phyloP scores from a whole-genome alignment of 2,797 vertebrate genomes.

The Australoheros facetus region DNA sequence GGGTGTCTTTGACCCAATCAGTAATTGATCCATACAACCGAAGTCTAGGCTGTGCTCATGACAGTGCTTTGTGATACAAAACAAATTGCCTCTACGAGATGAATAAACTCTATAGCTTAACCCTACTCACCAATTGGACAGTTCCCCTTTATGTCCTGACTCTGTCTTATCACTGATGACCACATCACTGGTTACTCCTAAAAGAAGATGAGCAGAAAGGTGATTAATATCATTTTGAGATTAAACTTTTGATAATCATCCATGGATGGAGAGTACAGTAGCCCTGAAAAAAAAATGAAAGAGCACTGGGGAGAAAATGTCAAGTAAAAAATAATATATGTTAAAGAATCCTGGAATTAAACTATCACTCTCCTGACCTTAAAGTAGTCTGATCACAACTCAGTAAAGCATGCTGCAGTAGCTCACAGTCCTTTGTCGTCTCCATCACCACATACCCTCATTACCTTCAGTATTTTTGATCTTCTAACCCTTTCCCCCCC shows the following conservation, averaged over 20 bases:
- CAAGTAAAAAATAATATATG: too few relatives aligned
- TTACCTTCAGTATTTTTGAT: too few relatives aligned
- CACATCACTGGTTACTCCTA: constrained; percentile 84
- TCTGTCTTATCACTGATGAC: constrained; percentile 67
- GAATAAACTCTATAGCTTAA: background rate
- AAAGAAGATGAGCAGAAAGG: background rate
- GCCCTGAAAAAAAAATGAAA: background rate
- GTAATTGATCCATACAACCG: background rate
- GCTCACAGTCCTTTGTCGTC: too few relatives aligned
- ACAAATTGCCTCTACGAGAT: background rate
- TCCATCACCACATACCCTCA: too few relatives aligned
- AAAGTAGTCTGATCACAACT: too few relatives aligned
- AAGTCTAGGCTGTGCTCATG: background rate
- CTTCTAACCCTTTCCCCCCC: too few relatives aligned
- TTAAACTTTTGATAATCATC: background rate
- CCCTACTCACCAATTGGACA: constrained; percentile 82
- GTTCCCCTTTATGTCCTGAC: constrained; percentile 72
- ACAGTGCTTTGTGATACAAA: background rate
- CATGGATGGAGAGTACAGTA: background rate
- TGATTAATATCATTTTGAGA: background rate
- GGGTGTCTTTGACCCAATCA: background rate
- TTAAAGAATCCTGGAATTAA: too few relatives aligned
- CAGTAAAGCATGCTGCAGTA: too few relatives aligned
- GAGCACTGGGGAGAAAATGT: background rate
- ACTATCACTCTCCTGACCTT: too few relatives aligned